A percentile compares a stretch with the other conserved stretches of the same genome.
These are phyloP conservation scores for Epinephelus fuscoguttatus DNA, from an alignment of 2,113 vertebrate genomes.

Conservation along the genomic window DNA sequence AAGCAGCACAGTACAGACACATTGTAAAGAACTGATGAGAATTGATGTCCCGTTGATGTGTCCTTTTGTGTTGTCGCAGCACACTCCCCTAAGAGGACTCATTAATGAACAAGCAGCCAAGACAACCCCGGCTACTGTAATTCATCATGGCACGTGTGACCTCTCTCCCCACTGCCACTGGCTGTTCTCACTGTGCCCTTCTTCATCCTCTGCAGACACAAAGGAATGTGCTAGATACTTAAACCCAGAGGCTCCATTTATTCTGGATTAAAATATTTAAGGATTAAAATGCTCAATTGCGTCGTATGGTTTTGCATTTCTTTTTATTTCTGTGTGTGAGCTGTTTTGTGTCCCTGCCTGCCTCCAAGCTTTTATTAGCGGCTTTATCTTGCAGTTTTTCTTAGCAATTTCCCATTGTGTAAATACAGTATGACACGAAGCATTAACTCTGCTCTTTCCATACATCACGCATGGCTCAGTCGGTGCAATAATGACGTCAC, in stretches of 20 bases:
- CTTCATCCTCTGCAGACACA: conserved; percentile 38
- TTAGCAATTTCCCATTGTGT: background rate
- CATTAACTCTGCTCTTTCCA: background rate
- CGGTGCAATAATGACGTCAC: background rate
- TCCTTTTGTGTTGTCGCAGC: conserved; percentile 59
- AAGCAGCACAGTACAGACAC: background rate
- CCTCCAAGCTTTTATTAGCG: background rate
- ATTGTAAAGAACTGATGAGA: conserved; percentile 38
- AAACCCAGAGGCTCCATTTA: background rate
- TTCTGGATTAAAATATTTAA: background rate
- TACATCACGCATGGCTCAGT: conserved; percentile 27
- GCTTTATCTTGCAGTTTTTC: background rate
- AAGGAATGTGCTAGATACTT: conserved; percentile 13
- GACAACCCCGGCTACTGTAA: conserved; percentile 62
- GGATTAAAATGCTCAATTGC: background rate
- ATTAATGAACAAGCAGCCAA: conserved; percentile 71
- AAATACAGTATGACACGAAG: background rate
- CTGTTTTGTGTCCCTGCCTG: background rate
- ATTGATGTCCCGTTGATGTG: conserved; percentile 42
- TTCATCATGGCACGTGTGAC: conserved; percentile 78
- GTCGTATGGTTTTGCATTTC: background rate
- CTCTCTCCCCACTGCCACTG: conserved; percentile 61
- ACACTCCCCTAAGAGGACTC: conserved; percentile 64
- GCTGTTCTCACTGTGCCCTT: conserved; percentile 55
- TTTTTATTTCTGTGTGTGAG: background rate